These are phyloP conservation scores for Apantesis nais DNA, from an alignment of 2,888 invertebrate species.

Conservation along the genomic window DNA sequence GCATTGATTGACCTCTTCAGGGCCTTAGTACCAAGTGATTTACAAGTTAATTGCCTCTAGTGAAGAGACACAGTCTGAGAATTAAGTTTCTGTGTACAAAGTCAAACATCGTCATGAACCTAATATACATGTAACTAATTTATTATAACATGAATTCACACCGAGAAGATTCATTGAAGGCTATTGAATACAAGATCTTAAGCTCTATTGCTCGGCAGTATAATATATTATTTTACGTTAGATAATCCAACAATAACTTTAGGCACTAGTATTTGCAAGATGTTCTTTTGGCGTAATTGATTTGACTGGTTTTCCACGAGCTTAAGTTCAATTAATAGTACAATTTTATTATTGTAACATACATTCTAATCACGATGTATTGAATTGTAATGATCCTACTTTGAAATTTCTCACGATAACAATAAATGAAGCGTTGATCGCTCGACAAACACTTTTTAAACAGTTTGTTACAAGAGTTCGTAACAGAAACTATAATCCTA, in stretches of 20 bases:
- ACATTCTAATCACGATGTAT: no score
- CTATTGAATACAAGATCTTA: not conserved
- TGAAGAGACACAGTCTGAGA: not conserved
- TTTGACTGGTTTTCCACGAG: not conserved
- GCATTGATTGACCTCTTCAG: constrained; percentile 15
- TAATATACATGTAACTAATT: no score
- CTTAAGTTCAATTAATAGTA: not conserved
- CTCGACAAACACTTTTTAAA: no score
- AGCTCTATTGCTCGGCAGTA: not conserved
- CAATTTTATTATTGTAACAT: no score
- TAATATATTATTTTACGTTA: not conserved
- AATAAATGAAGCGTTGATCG: no score
- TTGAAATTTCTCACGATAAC: not conserved
- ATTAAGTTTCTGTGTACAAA: constrained; percentile 4
- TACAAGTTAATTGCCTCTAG: constrained; percentile 17
- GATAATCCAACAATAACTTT: not conserved
- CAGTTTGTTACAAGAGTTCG: no score
- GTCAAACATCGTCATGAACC: no score
- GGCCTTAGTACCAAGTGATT: constrained; percentile 15
- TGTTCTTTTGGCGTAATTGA: not conserved
- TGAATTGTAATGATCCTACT: not conserved
- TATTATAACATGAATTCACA: not conserved
- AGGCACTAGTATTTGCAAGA: not conserved
- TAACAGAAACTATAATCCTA: no score
- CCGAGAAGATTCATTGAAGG: not conserved